Evolutionary conservation across 2,113 vertebrate genomes (phyloP).

Genomic region (Blennius ocellaris): DNA sequence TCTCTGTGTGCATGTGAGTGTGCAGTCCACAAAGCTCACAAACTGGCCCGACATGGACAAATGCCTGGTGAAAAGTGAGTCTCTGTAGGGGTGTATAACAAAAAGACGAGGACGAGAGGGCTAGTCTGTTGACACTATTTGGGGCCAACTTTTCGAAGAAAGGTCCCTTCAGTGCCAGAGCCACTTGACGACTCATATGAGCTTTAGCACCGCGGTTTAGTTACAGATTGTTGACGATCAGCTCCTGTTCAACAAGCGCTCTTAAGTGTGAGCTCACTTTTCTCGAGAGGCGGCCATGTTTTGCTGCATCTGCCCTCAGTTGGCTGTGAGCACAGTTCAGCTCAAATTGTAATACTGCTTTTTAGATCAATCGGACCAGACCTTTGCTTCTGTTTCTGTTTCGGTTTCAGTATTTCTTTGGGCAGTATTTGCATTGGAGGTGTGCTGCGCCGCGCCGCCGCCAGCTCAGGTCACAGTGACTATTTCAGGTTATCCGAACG

Average conservation of each 20-base stretch:
- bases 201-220: too few relatives aligned
- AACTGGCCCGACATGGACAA: not conserved
- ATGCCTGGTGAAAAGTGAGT: too few relatives aligned
- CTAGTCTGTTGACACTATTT: not conserved
- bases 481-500: constrained; percentile 13
- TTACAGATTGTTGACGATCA: not conserved
- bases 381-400: not conserved
- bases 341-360: not conserved
- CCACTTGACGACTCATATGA: too few relatives aligned
- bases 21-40: not conserved
- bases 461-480: not conserved
- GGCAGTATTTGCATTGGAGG: constrained; percentile 7
- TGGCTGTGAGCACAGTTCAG: not conserved
- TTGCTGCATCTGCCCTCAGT: not conserved
- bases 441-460: not conserved
- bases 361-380: not conserved
- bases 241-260: not conserved
- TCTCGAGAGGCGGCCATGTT: not conserved
- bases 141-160: not conserved
- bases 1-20: too few relatives aligned
- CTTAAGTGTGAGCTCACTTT: not conserved
- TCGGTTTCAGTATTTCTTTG: not conserved
- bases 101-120: not conserved
- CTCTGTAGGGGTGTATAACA: not conserved
- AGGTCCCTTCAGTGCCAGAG: not conserved